Evolutionary conservation across 1,140 invertebrate genomes (phyloP), one percentile per base, ranked within the genome.

Genomic region (Laupala kohalensis): DNA sequence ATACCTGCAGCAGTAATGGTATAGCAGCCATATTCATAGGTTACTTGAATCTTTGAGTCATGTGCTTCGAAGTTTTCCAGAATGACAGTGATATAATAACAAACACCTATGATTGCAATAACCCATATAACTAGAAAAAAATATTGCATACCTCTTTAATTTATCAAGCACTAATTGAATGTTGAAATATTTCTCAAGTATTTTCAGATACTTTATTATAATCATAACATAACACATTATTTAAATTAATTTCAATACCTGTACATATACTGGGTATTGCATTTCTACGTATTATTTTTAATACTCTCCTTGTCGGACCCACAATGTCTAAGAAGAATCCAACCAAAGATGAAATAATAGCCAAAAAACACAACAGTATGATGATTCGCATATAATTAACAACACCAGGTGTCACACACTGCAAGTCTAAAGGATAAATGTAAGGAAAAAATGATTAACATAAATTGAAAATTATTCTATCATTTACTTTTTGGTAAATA

Each of bases 11-110:
- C 82, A 53, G 83, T 84, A 66, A 85, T 82, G 29, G 82, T 83
- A 72, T 84, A 85, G 76, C 83, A 84, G 71, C 84, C 84, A 79
- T 83, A 84, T 75, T 84, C 84, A 78, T 84, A 85, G 75, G 82
- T 80, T 25, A 85, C 83, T 67, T 76, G 75, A 75, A 82, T 80
- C 75, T 81, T 78, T 23, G 71, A 63, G 12, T 26, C 29, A 25
- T 74, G 37, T 26, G 78, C 77, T 73, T 80, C 79, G 6, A 79
- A 76, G 67, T 80, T 77, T 76, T 82, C 82, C 5, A 83, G 78
- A 66, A 83, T 76, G 19, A 81, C 80, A 23, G 83, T 84, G 19
- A 83, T 82, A 71, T 84, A 83, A 73, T 85, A 85, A 74, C 84
- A 83, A 25, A 84, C 81, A 25, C 83, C 83, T 6, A 85, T 81